Conservation (phyloP, 2,797 vertebrate species). For the Ptychadena robeensis region DNA sequence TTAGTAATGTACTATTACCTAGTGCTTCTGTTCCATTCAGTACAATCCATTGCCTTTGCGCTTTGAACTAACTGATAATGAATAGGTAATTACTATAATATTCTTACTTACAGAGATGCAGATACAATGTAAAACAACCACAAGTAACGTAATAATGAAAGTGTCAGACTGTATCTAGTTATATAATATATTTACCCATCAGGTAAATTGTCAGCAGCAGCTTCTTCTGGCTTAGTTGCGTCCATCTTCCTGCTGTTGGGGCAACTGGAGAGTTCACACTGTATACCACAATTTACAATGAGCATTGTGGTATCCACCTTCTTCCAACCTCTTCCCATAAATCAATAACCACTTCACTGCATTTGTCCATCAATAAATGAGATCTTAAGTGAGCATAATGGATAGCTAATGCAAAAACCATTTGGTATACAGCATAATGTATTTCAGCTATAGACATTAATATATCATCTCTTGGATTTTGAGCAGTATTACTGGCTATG, state of each 20-base stretch:
- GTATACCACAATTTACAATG: conserved; percentile 1
- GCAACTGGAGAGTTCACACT: not conserved
- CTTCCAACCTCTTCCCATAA: not conserved
- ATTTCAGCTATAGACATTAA: not conserved
- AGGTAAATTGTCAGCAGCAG: not conserved
- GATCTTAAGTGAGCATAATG: conserved; percentile 13
- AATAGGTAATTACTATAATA: not conserved
- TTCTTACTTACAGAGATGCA: not conserved
- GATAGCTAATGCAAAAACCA: conserved; percentile 12
- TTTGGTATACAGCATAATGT: conserved; percentile 11
- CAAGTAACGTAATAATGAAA: not conserved
- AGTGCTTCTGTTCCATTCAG: not conserved
- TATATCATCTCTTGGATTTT: not conserved
- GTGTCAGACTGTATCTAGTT: not conserved
- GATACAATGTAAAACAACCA: not conserved
- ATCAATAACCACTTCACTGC: conserved; percentile 46
- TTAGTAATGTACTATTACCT: not conserved
- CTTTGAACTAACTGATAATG: not conserved
- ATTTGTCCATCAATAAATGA: conserved; percentile 29
- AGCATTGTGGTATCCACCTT: not conserved
- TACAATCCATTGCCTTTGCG: not conserved
- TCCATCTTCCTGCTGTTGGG: conserved; percentile 7
- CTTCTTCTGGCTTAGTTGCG: conserved; percentile 3
- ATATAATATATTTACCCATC: conserved; percentile 44
- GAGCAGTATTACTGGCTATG: not conserved